Conservation (phyloP, 1,140 invertebrate species). For the Papilio glaucus region DNA sequence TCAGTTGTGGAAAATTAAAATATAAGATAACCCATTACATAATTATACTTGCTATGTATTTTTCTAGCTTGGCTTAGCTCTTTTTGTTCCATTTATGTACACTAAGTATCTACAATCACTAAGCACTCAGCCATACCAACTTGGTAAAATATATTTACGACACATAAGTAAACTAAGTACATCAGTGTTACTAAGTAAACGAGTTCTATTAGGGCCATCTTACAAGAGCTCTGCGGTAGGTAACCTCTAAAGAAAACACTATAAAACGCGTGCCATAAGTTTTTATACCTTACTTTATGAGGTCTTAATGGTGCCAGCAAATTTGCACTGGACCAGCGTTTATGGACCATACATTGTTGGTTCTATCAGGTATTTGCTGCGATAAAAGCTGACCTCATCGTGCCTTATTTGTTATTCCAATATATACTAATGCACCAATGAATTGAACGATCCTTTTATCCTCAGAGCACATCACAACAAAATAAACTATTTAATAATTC, state of each 20-base stretch:
- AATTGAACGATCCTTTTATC: background rate
- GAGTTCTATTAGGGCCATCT: conserved; percentile 30
- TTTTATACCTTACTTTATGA: conserved; percentile 61
- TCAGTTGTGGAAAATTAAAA: too few relatives aligned
- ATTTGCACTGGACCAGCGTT: conserved; percentile 46
- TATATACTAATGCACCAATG: background rate
- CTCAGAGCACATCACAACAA: background rate
- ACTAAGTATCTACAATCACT: background rate
- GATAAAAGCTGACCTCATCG: conserved; percentile 23
- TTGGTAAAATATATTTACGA: conserved; percentile 17
- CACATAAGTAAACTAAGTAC: conserved; percentile 20
- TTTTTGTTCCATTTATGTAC: background rate
- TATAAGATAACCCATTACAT: too few relatives aligned
- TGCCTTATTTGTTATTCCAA: background rate
- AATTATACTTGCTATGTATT: too few relatives aligned
- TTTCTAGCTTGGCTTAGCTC: background rate
- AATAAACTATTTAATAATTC: too few relatives aligned
- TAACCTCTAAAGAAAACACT: conserved; percentile 46
- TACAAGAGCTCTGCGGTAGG: conserved; percentile 53
- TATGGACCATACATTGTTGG: conserved; percentile 52
- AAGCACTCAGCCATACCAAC: background rate
- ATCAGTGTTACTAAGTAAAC: conserved; percentile 32
- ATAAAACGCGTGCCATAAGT: conserved; percentile 52
- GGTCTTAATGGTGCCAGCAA: conserved; percentile 56
- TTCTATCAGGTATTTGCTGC: conserved; percentile 10